Conservation (phyloP, 2,797 vertebrate species). For the Selene dorsalis region DNA sequence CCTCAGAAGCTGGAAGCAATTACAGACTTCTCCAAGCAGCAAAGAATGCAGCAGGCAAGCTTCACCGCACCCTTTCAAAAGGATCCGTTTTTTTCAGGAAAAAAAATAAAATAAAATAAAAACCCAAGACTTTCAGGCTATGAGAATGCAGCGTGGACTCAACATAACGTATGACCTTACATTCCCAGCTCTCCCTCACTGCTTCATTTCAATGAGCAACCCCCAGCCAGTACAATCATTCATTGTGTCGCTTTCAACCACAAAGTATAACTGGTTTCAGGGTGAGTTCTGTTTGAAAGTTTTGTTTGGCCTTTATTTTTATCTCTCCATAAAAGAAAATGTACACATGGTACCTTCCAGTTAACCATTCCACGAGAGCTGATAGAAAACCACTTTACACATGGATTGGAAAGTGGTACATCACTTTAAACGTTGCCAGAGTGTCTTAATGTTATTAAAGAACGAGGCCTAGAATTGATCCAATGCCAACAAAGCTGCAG, state of each 20-base stretch:
- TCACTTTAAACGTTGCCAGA: constrained; percentile 12
- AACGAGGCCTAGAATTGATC: constrained; percentile 34
- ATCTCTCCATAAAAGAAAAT: not conserved
- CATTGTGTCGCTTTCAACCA: constrained; percentile 24
- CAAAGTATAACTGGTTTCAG: constrained; percentile 34
- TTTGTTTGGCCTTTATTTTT: constrained; percentile 32
- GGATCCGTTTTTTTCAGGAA: constrained; percentile 60
- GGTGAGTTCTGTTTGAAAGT: constrained; percentile 30
- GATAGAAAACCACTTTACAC: not conserved
- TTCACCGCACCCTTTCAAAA: constrained; percentile 73
- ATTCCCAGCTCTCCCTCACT: constrained; percentile 56
- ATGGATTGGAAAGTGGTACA: not conserved
- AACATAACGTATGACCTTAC: constrained; percentile 71
- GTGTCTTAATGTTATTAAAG: constrained; percentile 1
- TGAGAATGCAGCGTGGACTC: constrained; percentile 66
- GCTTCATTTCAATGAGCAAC: constrained; percentile 50
- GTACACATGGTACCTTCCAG: not conserved
- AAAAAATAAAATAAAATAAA: constrained; percentile 51
- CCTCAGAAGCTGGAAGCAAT: constrained; percentile 81
- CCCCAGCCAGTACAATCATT: constrained; percentile 29
- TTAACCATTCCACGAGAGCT: not conserved
- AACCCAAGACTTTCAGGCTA: constrained; percentile 56
- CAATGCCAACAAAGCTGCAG: constrained; percentile 40
- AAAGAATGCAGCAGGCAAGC: constrained; percentile 78
- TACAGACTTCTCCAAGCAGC: constrained; percentile 75